Conservation (phyloP, 1,140 invertebrate species). For the Diorhabda elongata region DNA sequence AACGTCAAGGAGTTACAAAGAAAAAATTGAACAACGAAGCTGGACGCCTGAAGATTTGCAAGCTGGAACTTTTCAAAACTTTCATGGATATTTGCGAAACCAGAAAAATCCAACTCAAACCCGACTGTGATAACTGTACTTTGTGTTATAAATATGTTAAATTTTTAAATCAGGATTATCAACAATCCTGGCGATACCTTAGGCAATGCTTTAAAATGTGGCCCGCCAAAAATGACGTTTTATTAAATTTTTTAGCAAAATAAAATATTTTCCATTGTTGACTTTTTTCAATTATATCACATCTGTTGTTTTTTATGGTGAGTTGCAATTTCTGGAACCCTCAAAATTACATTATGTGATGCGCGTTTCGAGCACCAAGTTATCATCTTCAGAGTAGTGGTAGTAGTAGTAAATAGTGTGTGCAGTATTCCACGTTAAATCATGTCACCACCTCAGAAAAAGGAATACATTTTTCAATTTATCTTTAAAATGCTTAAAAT, state of each 20-base stretch:
- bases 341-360: too few relatives aligned
- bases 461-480: too few relatives aligned
- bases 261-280: neutral
- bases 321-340: too few relatives aligned
- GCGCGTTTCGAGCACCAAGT: too few relatives aligned
- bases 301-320: too few relatives aligned
- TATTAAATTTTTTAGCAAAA: constrained; percentile 41
- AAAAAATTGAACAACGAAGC: constrained; percentile 57
- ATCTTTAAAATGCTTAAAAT: too few relatives aligned
- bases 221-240: constrained; percentile 53
- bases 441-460: too few relatives aligned
- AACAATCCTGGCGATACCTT: constrained; percentile 48
- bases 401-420: too few relatives aligned
- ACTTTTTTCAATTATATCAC: too few relatives aligned
- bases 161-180: constrained; percentile 47
- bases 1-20: constrained; percentile 75
- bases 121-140: constrained; percentile 27
- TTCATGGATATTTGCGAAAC: constrained; percentile 52
- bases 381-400: too few relatives aligned
- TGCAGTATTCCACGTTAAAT: too few relatives aligned
- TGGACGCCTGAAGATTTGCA: constrained; percentile 58
- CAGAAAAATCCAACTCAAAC: constrained; percentile 35
- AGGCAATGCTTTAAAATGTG: constrained; percentile 54
- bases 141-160: constrained; percentile 53
- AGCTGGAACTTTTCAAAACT: constrained; percentile 57